Evolutionary conservation across 2,888 invertebrate species (phyloP), one percentile per base, ranked within the genome.

Genomic region (Dione vanillae): DNA sequence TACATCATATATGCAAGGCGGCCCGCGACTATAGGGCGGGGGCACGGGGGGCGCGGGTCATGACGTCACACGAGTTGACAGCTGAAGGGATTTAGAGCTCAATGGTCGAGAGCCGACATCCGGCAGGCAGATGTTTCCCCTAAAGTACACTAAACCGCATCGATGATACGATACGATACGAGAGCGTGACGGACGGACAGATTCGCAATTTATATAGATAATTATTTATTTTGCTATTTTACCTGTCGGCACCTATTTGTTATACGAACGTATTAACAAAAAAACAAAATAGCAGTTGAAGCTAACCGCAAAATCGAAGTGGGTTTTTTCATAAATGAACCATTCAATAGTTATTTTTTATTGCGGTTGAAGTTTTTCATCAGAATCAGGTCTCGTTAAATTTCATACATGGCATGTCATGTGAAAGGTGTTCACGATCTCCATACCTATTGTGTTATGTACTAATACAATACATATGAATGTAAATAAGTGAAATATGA

Each of bases 11-110:
- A 5, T 27, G 27, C 5, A 27, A 27, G 27, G 5, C 27, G 27
- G n/a, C n/a, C n/a, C n/a, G n/a, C n/a, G n/a, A n/a, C n/a, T n/a
- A n/a, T n/a, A n/a, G n/a, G n/a, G n/a, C n/a, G n/a, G n/a, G n/a
- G n/a, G n/a, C n/a, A n/a, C n/a, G n/a, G n/a, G n/a, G n/a, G 27
- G 5, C 27, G 27, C 2, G 2, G 27, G 9, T 10, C 10, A 16
- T 65, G 58, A 58, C 47, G 47, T 58, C 58, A 47, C 20, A 67
- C 40, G 20, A 20, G 58, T 43, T 58, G 45, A 67, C 35, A 58
- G 19, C 40, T 67, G 47, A 67, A 20, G 37, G 40, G 66, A 67
- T 67, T 67, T 58, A n/a, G 47, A 20, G 58, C 58, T 58, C 49
- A 67, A 40, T 20, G n/a, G 47, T n/a, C 14, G 67, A 67, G 37